These are phyloP conservation scores for Nomada ruficornis DNA, from an alignment of 2,888 invertebrate genomes.

Conservation along the genomic window DNA sequence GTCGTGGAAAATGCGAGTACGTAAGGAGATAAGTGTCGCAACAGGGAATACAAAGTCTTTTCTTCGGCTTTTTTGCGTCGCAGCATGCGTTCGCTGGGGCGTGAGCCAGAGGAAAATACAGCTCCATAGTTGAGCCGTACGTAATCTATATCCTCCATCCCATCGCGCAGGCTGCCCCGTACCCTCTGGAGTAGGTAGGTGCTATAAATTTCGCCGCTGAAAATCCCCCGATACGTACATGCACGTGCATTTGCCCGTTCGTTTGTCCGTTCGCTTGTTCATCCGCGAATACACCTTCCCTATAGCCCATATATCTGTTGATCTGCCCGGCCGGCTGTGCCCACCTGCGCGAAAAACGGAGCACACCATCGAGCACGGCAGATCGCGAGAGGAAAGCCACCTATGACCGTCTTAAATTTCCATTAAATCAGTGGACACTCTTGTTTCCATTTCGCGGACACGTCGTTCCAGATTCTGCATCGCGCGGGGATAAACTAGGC, in stretches of 20 bases:
- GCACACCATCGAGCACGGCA: too few relatives aligned
- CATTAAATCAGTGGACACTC: conserved; percentile 18
- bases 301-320: conserved; percentile 30
- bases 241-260: conserved; percentile 37
- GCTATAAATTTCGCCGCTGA: conserved; percentile 72
- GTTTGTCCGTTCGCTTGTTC: conserved; percentile 45
- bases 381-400: conserved; percentile 5
- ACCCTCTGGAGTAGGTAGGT: conserved; percentile 61
- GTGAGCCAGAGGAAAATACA: conserved; percentile 60
- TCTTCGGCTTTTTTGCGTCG: conserved; percentile 32
- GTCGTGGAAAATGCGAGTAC: conserved; percentile 75
- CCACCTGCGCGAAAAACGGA: not conserved
- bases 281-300: conserved; percentile 37
- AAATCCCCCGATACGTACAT: conserved; percentile 71
- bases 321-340: conserved; percentile 12
- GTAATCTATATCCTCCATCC: conserved; percentile 70
- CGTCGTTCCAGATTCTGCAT: not conserved
- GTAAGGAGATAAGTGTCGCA: conserved; percentile 80
- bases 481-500: not conserved
- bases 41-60: conserved; percentile 78
- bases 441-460: not conserved
- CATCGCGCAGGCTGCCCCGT: conserved; percentile 44
- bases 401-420: conserved; percentile 42
- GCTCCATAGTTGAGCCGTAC: conserved; percentile 67
- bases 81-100: not conserved